phyloP scores from a whole-genome alignment of 2,797 vertebrate genomes.

The Steatocranus sp. region DNA sequence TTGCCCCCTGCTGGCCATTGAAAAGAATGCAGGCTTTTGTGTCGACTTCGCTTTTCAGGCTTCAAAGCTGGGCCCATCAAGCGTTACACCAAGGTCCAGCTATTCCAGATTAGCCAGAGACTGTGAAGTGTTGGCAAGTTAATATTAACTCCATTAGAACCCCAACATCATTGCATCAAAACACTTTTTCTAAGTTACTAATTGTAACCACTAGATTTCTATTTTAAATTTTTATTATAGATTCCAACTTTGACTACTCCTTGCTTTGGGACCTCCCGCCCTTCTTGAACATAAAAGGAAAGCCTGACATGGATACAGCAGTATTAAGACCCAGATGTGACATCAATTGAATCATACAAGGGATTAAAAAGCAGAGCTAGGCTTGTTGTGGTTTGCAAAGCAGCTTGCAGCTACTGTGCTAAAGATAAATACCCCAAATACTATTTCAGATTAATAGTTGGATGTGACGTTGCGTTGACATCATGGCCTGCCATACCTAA shows the following conservation, averaged over 20 bases:
- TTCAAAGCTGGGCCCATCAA: not conserved
- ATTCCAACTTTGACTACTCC: not conserved
- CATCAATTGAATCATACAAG: not conserved
- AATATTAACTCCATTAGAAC: not conserved
- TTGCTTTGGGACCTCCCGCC: not conserved
- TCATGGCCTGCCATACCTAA: not conserved
- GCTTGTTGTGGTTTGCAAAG: not conserved
- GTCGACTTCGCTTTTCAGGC: not conserved
- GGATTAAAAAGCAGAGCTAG: not conserved
- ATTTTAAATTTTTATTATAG: not conserved
- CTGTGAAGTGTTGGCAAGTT: not conserved
- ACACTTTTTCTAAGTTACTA: not conserved
- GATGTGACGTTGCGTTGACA: not conserved
- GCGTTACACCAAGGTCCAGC: not conserved
- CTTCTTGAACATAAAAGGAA: not conserved
- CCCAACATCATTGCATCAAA: not conserved
- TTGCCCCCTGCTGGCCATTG: not conserved
- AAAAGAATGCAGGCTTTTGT: not conserved
- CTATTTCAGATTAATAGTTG: not conserved
- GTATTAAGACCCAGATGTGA: not conserved
- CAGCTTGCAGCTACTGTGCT: not conserved
- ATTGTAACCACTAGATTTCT: not conserved
- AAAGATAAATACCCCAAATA: not conserved
- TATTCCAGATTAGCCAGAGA: not conserved
- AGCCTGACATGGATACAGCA: fast-evolving